Evolutionary conservation across 2,888 invertebrate species (phyloP).

Genomic region (Odontocolon sp.): DNA sequence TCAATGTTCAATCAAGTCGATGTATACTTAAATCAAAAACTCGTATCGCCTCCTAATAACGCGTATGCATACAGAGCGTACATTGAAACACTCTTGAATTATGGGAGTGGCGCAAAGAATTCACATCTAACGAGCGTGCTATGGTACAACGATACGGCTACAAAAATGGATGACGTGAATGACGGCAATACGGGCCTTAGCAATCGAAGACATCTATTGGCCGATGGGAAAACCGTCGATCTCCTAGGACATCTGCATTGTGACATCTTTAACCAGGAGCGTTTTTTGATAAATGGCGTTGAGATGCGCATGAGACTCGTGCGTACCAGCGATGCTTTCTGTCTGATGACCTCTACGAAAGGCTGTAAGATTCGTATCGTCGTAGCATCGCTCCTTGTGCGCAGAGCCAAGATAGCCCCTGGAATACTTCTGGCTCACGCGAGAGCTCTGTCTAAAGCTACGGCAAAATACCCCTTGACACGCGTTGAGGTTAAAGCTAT

Average conservation of each 20-base stretch:
- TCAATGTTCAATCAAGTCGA: too few relatives aligned
- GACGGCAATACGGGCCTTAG: background rate
- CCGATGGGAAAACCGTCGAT: background rate
- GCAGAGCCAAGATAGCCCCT: slow-evolving; percentile 63
- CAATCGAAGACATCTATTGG: background rate
- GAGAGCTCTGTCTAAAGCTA: slow-evolving; percentile 61
- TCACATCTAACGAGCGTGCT: slow-evolving; percentile 57
- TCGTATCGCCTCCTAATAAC: too few relatives aligned
- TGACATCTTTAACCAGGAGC: too few relatives aligned
- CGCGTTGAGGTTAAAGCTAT: too few relatives aligned
- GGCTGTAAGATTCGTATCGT: slow-evolving; percentile 54
- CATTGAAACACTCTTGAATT: slow-evolving; percentile 65
- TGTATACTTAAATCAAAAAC: too few relatives aligned
- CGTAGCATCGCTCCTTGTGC: slow-evolving; percentile 62
- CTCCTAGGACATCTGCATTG: slow-evolving; percentile 41
- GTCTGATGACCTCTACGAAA: slow-evolving; percentile 54
- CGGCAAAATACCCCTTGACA: slow-evolving; percentile 65
- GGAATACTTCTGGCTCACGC: slow-evolving; percentile 65
- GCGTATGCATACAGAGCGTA: slow-evolving; percentile 63
- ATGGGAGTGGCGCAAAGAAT: slow-evolving; percentile 54
- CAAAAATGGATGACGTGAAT: too few relatives aligned
- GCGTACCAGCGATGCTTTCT: too few relatives aligned
- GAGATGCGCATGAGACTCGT: too few relatives aligned
- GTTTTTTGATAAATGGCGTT: too few relatives aligned
- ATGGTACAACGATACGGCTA: slow-evolving; percentile 43